Conservation (phyloP, 2,113 vertebrate species). For the Bubo bubo region DNA sequence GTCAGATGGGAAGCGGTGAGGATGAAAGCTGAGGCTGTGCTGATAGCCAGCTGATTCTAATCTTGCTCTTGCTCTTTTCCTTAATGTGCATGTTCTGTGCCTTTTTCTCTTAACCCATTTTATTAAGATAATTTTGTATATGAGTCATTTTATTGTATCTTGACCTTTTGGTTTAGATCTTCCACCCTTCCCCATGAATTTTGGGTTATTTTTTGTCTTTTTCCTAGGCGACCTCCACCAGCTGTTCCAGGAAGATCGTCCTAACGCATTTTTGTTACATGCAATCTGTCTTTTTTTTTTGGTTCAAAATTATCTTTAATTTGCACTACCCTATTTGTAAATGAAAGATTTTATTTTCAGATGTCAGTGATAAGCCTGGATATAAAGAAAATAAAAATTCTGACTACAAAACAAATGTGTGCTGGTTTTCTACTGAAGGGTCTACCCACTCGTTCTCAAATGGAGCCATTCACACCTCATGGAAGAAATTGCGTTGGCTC, state of each 20-base stretch:
- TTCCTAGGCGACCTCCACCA: constrained; percentile 74
- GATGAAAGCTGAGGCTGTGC: neutral
- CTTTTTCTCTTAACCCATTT: constrained; percentile 46
- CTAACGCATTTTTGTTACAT: constrained; percentile 59
- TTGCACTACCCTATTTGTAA: constrained; percentile 70
- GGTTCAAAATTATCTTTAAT: constrained; percentile 22
- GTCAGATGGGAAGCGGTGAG: neutral
- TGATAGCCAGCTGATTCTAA: constrained; percentile 8
- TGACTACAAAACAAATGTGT: constrained; percentile 15
- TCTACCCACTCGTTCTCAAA: neutral
- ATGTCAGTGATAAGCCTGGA: constrained; percentile 19
- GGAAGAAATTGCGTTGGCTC: neutral
- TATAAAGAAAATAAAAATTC: constrained; percentile 72
- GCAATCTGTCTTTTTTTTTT: neutral
- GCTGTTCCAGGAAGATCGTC: constrained; percentile 72
- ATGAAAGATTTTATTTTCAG: constrained; percentile 75
- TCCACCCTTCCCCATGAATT: neutral
- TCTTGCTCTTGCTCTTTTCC: neutral
- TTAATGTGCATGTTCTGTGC: constrained; percentile 37
- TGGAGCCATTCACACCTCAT: neutral
- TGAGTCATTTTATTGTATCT: constrained; percentile 33
- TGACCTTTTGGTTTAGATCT: constrained; percentile 36
- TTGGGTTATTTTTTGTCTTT: constrained; percentile 70
- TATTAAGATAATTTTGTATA: constrained; percentile 40
- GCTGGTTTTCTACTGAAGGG: neutral